Percentiles rank a stretch among this genome's conserved stretches.
phyloP scores from a whole-genome alignment of 2,888 invertebrate genomes.

The Cataglyphis albicans region DNA sequence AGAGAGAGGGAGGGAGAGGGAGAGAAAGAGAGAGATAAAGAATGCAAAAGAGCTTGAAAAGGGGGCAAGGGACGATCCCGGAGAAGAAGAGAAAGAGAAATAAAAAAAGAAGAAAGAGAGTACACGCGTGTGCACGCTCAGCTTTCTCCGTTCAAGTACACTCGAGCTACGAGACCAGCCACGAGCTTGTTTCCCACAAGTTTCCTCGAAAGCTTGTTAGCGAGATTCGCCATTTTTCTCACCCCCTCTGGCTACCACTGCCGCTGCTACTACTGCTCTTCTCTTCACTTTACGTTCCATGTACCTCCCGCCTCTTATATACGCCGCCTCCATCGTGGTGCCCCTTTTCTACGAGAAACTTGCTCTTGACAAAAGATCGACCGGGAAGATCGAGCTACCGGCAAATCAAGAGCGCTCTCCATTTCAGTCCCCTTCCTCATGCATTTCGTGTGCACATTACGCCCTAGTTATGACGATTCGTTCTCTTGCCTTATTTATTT shows the following conservation, averaged over 20 bases:
- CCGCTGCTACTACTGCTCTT: constrained; percentile 36
- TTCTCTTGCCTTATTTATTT: neutral
- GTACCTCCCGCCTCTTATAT: constrained; percentile 58
- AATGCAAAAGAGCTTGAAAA: constrained; percentile 36
- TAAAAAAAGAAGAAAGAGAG: constrained; percentile 47
- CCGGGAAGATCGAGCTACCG: constrained; percentile 66
- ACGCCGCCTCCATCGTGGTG: constrained; percentile 59
- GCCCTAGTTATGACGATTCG: constrained; percentile 74
- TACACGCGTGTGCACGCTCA: constrained; percentile 74
- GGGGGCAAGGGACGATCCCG: constrained; percentile 39
- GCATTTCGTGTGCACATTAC: constrained; percentile 51
- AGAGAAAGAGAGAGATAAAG: constrained; percentile 42
- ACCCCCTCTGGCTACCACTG: constrained; percentile 39
- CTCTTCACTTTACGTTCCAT: constrained; percentile 43
- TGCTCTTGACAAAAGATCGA: constrained; percentile 70
- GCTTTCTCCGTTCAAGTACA: constrained; percentile 78
- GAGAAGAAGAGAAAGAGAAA: constrained; percentile 32
- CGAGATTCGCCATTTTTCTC: constrained; percentile 81
- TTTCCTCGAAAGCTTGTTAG: constrained; percentile 83
- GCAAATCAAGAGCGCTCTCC: constrained; percentile 67
- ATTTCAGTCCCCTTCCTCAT: constrained; percentile 26
- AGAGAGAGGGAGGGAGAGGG: constrained; percentile 3
- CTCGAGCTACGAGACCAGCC: constrained; percentile 75
- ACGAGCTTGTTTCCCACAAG: constrained; percentile 72
- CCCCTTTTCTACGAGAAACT: constrained; percentile 62